phyloP scores from a whole-genome alignment of 1,140 invertebrate species.

The Trachymyrmex cornetzi region DNA sequence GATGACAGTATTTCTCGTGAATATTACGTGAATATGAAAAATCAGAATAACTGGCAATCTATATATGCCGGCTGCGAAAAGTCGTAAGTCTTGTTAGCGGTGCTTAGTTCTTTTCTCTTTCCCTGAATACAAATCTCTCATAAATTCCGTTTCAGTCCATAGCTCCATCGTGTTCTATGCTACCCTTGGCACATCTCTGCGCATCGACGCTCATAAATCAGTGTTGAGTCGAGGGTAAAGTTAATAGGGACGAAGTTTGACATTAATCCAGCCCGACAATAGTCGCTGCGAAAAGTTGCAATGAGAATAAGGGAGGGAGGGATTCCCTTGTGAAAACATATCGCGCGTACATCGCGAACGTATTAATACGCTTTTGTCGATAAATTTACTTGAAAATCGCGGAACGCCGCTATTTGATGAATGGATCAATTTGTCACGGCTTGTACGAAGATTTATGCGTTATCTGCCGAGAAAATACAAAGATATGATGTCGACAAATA shows the following conservation, averaged over 20 bases:
- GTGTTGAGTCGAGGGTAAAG: conserved; percentile 68
- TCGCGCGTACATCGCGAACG: neutral
- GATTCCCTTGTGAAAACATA: neutral
- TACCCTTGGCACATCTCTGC: conserved; percentile 44
- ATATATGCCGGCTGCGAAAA: conserved; percentile 1
- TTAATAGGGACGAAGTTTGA: conserved; percentile 73
- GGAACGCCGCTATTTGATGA: conserved; percentile 17
- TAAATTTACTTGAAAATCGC: conserved; percentile 8
- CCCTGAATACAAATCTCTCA: conserved; percentile 51
- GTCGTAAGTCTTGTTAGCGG: conserved; percentile 30
- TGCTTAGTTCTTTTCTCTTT: conserved; percentile 29
- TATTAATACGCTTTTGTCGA: conserved; percentile 24
- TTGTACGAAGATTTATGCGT: conserved; percentile 20
- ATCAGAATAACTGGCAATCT: neutral
- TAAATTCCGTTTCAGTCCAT: conserved; percentile 46
- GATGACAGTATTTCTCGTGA: neutral
- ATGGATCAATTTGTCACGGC: conserved; percentile 31
- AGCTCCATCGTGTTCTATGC: neutral
- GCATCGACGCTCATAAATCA: conserved; percentile 74
- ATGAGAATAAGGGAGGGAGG: neutral
- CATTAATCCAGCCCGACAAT: conserved; percentile 67
- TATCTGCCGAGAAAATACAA: conserved; percentile 9
- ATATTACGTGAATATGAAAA: neutral
- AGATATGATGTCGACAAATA: conserved; percentile 16
- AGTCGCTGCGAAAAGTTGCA: conserved; percentile 45